phyloP scores from a whole-genome alignment of 2,113 vertebrate genomes.

The Aspidoscelis tigris region DNA sequence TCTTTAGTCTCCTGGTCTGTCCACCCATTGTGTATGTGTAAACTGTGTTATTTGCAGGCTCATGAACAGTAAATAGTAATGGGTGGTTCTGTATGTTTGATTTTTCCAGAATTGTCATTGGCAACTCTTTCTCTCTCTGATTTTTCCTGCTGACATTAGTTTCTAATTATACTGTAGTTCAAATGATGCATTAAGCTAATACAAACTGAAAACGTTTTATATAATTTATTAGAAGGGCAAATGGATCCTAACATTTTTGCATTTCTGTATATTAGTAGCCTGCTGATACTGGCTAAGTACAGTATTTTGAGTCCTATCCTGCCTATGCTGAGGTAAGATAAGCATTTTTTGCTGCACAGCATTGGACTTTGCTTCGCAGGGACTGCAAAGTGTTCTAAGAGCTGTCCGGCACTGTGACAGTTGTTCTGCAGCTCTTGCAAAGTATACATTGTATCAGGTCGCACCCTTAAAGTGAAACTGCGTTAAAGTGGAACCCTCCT shows the following conservation, averaged over 20 bases:
- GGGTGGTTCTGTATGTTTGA: conserved; percentile 13
- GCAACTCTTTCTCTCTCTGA: no score
- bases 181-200: background rate
- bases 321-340: no score
- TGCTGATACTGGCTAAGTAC: background rate
- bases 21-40: no score
- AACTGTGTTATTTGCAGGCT: background rate
- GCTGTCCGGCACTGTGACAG: no score
- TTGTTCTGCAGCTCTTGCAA: no score
- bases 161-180: background rate
- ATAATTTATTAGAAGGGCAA: background rate
- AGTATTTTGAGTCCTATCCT: no score
- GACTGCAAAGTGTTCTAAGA: no score
- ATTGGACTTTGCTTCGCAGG: no score
- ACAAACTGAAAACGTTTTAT: background rate
- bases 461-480: no score
- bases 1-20: background rate
- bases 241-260: background rate
- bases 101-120: background rate
- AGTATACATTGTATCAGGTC: no score
- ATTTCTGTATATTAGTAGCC: background rate
- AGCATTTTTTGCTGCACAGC: no score
- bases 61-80: background rate
- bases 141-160: background rate
- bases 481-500: no score